Percentiles rank a stretch among this genome's conserved stretches.
Conservation (phyloP, 2,113 vertebrate genomes). For the Miniopterus natalensis region DNA sequence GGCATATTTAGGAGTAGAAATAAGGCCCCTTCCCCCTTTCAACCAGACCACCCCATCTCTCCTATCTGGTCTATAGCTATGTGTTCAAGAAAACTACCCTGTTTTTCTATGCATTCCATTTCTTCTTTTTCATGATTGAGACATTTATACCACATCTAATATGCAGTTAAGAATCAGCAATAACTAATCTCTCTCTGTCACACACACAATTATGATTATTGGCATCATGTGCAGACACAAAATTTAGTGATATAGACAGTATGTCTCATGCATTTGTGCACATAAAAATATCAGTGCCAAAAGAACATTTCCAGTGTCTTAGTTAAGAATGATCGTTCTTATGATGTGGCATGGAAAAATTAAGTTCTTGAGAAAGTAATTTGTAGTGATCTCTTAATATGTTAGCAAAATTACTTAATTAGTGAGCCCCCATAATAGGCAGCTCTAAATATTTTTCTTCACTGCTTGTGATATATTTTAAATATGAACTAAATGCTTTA, state of each 20-base stretch:
- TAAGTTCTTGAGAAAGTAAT: conserved; percentile 29
- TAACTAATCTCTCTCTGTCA: neutral
- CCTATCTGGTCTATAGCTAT: neutral
- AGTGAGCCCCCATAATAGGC: conserved; percentile 10
- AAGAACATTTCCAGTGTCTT: neutral
- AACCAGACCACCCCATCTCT: neutral
- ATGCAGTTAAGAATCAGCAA: neutral
- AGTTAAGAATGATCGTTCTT: conserved; percentile 44
- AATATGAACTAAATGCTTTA: conserved; percentile 70
- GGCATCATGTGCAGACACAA: neutral
- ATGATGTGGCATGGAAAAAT: conserved; percentile 51
- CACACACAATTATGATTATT: neutral
- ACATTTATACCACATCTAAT: neutral
- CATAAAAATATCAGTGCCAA: neutral
- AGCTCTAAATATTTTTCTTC: conserved; percentile 59
- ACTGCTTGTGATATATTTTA: conserved; percentile 69
- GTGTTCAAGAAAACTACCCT: neutral
- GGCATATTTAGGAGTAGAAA: neutral
- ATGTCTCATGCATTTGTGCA: neutral
- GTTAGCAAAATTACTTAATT: conserved; percentile 45
- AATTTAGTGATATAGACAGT: neutral
- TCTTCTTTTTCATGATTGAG: conserved; percentile 33
- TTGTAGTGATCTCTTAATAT: conserved; percentile 22
- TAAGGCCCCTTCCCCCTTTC: neutral
- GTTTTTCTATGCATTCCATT: neutral